These are phyloP conservation scores for Molanna angustata DNA, from an alignment of 2,888 invertebrate genomes.

Conservation along the genomic window DNA sequence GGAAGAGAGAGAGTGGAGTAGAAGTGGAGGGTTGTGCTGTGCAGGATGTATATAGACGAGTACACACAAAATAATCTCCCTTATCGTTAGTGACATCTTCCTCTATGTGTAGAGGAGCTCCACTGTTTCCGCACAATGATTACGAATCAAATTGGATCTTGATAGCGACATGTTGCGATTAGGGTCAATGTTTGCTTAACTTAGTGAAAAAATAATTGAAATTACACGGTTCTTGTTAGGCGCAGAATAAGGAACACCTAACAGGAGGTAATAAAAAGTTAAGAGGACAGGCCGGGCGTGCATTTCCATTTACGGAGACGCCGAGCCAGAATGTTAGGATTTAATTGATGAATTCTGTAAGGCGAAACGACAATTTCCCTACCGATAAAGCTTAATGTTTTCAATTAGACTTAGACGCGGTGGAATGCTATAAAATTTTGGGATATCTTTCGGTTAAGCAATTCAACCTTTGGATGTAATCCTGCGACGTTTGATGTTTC, in stretches of 20 bases:
- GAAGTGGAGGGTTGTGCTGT: constrained; percentile 1
- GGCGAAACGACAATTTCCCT: constrained; percentile 25
- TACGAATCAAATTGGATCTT: constrained; percentile 33
- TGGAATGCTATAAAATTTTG: too few species aligned
- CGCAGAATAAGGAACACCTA: constrained; percentile 10
- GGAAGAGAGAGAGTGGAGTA: constrained; percentile 2
- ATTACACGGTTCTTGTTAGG: constrained; percentile 25
- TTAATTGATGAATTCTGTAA: constrained; percentile 24
- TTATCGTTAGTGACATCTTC: constrained; percentile 16
- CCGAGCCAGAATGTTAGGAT: constrained; percentile 13
- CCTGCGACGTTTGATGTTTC: too few species aligned
- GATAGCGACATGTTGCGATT: constrained; percentile 32
- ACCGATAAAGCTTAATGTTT: constrained; percentile 20
- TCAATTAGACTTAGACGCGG: constrained; percentile 23
- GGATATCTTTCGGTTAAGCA: too few species aligned
- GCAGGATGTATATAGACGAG: not conserved
- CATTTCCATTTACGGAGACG: constrained; percentile 5
- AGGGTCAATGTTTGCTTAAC: constrained; percentile 33
- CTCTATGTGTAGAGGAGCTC: constrained; percentile 13
- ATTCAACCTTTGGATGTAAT: too few species aligned
- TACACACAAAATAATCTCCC: constrained; percentile 17
- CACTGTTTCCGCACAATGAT: constrained; percentile 25
- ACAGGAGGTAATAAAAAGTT: constrained; percentile 28
- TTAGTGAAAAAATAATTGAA: constrained; percentile 34
- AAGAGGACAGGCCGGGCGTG: constrained; percentile 19